A percentile compares a stretch with the other conserved stretches of the same genome.
Evolutionary conservation across 1,140 invertebrate species (phyloP).

Genomic region (Octopus bimaculoides): DNA sequence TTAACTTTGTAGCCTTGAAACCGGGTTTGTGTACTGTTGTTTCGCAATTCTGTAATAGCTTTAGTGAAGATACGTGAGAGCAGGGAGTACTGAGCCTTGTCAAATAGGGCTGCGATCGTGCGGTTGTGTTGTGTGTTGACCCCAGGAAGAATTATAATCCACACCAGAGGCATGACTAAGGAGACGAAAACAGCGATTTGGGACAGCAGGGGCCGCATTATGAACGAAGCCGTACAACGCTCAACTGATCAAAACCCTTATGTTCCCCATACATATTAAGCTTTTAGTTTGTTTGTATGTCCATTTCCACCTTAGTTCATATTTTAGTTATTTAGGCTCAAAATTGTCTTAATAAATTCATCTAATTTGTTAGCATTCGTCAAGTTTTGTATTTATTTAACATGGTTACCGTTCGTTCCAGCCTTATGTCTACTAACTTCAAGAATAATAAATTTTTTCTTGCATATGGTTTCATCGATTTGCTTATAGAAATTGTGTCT

Average conservation of each 20-base stretch:
- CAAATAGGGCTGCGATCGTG: constrained; percentile 35
- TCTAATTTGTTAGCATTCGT: no score
- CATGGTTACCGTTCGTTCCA: no score
- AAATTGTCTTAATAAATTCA: no score
- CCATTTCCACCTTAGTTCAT: no score
- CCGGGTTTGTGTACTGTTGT: constrained; percentile 18
- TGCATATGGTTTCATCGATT: no score
- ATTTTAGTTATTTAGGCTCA: no score
- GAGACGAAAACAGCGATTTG: neutral
- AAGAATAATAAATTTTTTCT: no score
- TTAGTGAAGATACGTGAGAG: constrained; percentile 27
- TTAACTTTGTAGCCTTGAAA: constrained; percentile 21
- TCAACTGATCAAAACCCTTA: constrained; percentile 32
- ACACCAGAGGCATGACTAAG: neutral
- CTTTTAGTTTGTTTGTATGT: neutral
- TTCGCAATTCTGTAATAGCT: constrained; percentile 27
- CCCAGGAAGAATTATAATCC: neutral
- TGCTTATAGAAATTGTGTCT: no score
- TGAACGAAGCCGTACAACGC: constrained; percentile 19
- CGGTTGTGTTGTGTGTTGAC: constrained; percentile 22
- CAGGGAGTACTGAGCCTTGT: constrained; percentile 29
- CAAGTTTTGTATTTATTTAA: no score
- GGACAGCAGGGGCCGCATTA: neutral
- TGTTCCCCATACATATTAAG: constrained; percentile 5
- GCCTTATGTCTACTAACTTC: no score